Conservation (phyloP, 2,113 vertebrate species). For the Anarrhichthys ocellatus region DNA sequence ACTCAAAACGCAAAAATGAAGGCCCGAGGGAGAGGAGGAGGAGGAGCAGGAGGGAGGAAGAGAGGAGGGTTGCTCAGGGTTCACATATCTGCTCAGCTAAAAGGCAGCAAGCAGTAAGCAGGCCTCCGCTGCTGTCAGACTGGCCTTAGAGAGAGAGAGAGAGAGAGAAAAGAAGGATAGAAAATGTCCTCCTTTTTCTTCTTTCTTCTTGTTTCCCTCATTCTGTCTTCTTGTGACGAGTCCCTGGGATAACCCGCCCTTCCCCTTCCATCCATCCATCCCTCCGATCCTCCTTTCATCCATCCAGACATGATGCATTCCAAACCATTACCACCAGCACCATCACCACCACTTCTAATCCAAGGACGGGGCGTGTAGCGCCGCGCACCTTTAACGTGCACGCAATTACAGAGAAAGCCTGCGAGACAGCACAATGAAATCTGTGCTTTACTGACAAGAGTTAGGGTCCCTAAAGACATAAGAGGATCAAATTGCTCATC, state of each 20-base stretch:
- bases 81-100: conserved; percentile 91
- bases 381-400: conserved; percentile 24
- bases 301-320: conserved; percentile 56
- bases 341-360: conserved; percentile 47
- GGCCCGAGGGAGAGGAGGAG: conserved; percentile 20
- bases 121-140: conserved; percentile 75
- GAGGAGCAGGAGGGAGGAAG: conserved; percentile 62
- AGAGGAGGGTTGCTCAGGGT: conserved; percentile 80
- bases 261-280: conserved; percentile 6
- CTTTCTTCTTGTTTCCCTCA: conserved; percentile 59
- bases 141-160: conserved; percentile 54
- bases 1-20: conserved; percentile 70
- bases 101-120: conserved; percentile 78
- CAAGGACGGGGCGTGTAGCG: conserved; percentile 42
- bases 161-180: conserved; percentile 44
- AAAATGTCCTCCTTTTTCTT: conserved; percentile 52
- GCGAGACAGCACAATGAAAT: conserved; percentile 70
- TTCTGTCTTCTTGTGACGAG: conserved; percentile 67
- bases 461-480: conserved; percentile 74
- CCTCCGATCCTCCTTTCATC: conserved; percentile 53
- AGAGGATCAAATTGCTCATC: conserved; percentile 81
- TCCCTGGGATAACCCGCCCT: conserved; percentile 57
- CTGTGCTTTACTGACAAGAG: conserved; percentile 71
- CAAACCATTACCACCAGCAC: conserved; percentile 51
- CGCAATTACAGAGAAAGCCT: conserved; percentile 47